phyloP scores from a whole-genome alignment of 2,888 invertebrate species.

The Pyrrhia umbra region DNA sequence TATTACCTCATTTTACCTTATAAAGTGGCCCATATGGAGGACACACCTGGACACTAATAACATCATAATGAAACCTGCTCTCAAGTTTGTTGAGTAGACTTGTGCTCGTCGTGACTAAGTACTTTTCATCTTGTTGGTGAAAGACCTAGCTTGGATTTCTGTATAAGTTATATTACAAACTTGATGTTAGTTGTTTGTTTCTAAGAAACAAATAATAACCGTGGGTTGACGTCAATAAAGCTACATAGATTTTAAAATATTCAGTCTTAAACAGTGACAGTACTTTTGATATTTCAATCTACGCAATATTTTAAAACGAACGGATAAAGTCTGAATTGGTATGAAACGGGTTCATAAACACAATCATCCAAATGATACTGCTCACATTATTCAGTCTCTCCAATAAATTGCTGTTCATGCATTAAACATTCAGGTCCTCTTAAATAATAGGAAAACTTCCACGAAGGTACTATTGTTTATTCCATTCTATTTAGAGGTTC shows the following conservation, averaged over 20 bases:
- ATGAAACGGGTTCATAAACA: slow-evolving; percentile 72
- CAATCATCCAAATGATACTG: slow-evolving; percentile 80
- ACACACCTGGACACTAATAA: slow-evolving; percentile 52
- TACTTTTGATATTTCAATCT: not conserved
- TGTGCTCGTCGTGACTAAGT: slow-evolving; percentile 23
- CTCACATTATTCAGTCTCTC: slow-evolving; percentile 77
- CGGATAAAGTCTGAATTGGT: slow-evolving; percentile 52
- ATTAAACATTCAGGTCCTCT: slow-evolving; percentile 86
- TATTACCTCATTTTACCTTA: slow-evolving; percentile 53
- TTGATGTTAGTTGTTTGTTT: too few relatives aligned
- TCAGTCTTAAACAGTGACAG: not conserved
- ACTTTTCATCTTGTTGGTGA: slow-evolving; percentile 17
- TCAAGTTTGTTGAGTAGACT: slow-evolving; percentile 35
- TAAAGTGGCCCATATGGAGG: slow-evolving; percentile 46
- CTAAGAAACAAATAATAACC: too few relatives aligned
- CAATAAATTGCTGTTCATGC: slow-evolving; percentile 85
- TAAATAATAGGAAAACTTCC: slow-evolving; percentile 88
- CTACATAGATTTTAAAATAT: too few relatives aligned
- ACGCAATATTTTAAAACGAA: slow-evolving; percentile 27
- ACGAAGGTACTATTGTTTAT: slow-evolving; percentile 85
- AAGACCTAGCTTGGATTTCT: slow-evolving; percentile 8
- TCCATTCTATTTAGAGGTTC: slow-evolving; percentile 83
- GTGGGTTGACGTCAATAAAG: too few relatives aligned
- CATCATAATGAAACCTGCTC: slow-evolving; percentile 48
- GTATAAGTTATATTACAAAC: too few relatives aligned